Conservation (phyloP, 2,113 vertebrate species). For the Narcine bancroftii region DNA sequence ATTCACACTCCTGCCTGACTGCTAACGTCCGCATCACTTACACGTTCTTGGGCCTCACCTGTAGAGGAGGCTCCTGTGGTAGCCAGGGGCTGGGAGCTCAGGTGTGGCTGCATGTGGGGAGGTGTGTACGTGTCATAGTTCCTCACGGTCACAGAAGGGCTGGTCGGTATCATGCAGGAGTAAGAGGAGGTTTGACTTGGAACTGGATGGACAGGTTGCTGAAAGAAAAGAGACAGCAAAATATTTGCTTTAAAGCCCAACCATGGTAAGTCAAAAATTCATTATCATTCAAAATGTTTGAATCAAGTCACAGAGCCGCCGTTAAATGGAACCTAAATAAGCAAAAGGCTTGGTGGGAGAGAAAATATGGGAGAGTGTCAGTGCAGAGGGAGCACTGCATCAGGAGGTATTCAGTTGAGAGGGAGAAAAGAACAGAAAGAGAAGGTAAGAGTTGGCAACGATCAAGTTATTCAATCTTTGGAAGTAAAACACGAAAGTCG, state of each 20-base stretch:
- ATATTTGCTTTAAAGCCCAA: background rate
- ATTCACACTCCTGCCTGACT: no score
- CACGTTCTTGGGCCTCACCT: slow-evolving; percentile 35
- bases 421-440: background rate
- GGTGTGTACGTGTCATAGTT: slow-evolving; percentile 46
- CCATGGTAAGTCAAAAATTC: no score
- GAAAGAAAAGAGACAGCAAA: background rate
- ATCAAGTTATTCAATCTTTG: no score
- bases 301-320: background rate
- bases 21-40: background rate
- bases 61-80: slow-evolving; percentile 43
- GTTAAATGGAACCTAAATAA: no score
- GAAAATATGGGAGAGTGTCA: no score
- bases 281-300: no score
- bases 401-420: no score
- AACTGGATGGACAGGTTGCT: slow-evolving; percentile 40
- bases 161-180: slow-evolving; percentile 47
- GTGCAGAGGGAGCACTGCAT: no score
- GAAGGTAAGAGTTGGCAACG: background rate
- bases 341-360: no score
- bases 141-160: slow-evolving; percentile 39
- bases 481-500: no score
- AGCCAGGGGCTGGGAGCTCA: slow-evolving; percentile 39
- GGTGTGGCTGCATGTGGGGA: slow-evolving; percentile 40
- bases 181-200: slow-evolving; percentile 46